Evolutionary conservation across 2,113 vertebrate genomes (phyloP).

Genomic region (Trichomycterus rosablanca): DNA sequence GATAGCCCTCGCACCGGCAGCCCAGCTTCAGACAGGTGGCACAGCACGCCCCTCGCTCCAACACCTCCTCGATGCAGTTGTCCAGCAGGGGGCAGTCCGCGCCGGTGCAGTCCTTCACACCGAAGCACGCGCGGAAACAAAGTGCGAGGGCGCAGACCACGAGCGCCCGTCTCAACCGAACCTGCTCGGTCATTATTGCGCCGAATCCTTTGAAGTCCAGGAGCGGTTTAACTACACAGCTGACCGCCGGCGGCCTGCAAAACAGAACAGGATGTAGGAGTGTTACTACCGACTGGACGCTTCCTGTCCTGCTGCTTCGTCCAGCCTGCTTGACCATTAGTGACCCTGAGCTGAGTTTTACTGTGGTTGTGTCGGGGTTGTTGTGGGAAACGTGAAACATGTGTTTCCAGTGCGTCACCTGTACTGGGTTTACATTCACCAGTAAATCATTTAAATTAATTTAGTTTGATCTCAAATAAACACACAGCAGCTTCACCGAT

Average conservation of each 20-base stretch:
- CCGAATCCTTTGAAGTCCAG: neutral
- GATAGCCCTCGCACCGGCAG: slow-evolving; percentile 89
- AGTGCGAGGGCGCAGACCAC: slow-evolving; percentile 52
- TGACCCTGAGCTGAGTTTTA: no score
- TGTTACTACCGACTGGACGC: no score
- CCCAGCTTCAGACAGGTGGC: slow-evolving; percentile 76
- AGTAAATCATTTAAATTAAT: no score
- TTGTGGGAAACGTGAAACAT: no score
- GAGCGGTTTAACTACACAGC: no score
- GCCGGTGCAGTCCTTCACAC: slow-evolving; percentile 78
- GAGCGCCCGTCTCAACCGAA: slow-evolving; percentile 33
- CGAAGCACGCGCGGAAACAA: slow-evolving; percentile 17
- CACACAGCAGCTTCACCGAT: no score
- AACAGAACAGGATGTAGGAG: neutral
- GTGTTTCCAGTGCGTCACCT: no score
- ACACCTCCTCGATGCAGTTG: slow-evolving; percentile 79
- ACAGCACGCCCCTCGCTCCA: slow-evolving; percentile 77
- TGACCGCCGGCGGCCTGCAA: slow-evolving; percentile 8
- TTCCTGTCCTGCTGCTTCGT: no score
- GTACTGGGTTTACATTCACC: no score
- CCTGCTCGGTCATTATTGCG: slow-evolving; percentile 58
- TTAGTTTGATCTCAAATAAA: no score
- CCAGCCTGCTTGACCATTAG: no score
- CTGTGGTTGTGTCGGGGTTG: no score
- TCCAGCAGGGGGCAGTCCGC: slow-evolving; percentile 72